Base-by-base conservation (phyloP, 2,113 vertebrate species). In the Chunga burmeisteri region DNA sequence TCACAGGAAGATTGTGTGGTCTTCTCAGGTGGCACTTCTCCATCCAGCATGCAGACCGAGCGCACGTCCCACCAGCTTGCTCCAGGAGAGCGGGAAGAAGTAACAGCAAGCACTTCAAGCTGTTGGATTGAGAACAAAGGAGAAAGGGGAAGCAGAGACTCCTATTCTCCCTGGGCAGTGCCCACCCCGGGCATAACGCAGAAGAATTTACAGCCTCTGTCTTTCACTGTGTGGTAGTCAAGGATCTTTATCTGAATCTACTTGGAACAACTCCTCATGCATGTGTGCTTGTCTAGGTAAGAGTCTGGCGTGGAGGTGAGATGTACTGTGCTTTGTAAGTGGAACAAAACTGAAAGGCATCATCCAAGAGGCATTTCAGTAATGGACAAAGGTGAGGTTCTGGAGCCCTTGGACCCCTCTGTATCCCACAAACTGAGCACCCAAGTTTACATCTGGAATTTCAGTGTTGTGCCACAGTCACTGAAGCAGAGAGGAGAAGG, bases 121-220 rank as follows among this genome's bases (percentile, higher is more conserved):
- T 90, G 25, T 63, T 97, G 90, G 67, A 77, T 62, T 83, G 75
- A 90, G 79, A 93, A 91, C 56, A 92, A 68, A 95, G 73, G 40
- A 94, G 66, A 75, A 67, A 16, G 40, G 25, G 42, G 34, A 88
- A 83, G 50, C 50, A 90, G 74, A 59, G 46, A 56, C 46, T 93
- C 72, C 44, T 85, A 0, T 87, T 89, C 42, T 91, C 59, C 68
- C 22, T 81, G 49, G 27, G 75, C 73, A 88, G 49, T 67, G 88
- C 70, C 86, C 40, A 90, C 63, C 58, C 40, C n/a, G 82, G 58
- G 83, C 66, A 27, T 56, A 87, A 62, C 32, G 30, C 44, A 66
- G 50, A 78, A 34, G 77, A 91, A 85, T 91, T 94, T 82, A 25
- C 56, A 79, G 50, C 73, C 70, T 94, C n/a, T 27, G 6, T 75